Evolutionary conservation across 2,888 invertebrate genomes (phyloP).

Genomic region (Acanthopleura granulata): DNA sequence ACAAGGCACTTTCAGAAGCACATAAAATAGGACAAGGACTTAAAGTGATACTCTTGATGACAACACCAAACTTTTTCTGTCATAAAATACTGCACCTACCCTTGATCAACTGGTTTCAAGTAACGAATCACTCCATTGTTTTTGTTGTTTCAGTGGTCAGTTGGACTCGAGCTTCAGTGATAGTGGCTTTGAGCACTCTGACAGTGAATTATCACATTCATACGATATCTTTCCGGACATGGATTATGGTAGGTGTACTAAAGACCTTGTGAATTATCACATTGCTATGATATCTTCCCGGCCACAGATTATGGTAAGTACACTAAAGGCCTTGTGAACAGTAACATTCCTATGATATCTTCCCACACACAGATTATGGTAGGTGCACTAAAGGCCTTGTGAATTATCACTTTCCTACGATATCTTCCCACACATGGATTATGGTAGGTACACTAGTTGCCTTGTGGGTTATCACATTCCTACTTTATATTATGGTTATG

Average conservation of each 20-base stretch:
- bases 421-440: conserved; percentile 77
- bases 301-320: conserved; percentile 71
- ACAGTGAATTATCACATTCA: conserved; percentile 74
- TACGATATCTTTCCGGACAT: conserved; percentile 82
- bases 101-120: too few species aligned
- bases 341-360: conserved; percentile 82
- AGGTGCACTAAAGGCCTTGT: conserved; percentile 27
- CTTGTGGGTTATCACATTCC: conserved; percentile 75
- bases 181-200: conserved; percentile 57
- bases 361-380: conserved; percentile 74
- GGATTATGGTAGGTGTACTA: conserved; percentile 60
- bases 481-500: conserved; percentile 80
- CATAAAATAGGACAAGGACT: too few species aligned
- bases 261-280: conserved; percentile 71
- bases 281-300: conserved; percentile 84
- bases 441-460: conserved; percentile 50
- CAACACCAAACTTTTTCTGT: too few species aligned
- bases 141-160: conserved; percentile 29
- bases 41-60: too few species aligned
- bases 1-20: too few species aligned
- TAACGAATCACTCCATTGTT: conserved; percentile 18
- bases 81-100: too few species aligned
- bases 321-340: conserved; percentile 62
- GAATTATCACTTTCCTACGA: conserved; percentile 79
- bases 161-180: conserved; percentile 39